A percentile compares a stretch with the other conserved stretches of the same genome.
Evolutionary conservation across 2,888 invertebrate genomes (phyloP).

Genomic region (Microdon myrmicae): DNA sequence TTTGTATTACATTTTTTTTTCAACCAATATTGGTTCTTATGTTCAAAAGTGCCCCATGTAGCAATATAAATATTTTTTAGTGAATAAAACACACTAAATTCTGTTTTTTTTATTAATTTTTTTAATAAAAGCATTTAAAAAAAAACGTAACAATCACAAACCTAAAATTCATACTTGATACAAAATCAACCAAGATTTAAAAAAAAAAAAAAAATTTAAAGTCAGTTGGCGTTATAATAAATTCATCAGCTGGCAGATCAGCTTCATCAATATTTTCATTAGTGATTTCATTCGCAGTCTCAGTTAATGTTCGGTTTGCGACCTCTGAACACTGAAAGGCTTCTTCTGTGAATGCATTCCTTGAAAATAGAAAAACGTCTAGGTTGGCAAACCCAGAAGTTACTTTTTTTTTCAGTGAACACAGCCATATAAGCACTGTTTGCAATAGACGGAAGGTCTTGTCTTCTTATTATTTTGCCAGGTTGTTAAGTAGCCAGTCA

Average conservation of each 20-base stretch:
- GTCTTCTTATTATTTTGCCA: conserved; percentile 28
- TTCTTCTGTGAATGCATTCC: conserved; percentile 31
- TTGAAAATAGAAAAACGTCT: conserved; percentile 22
- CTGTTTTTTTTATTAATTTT: too few species aligned
- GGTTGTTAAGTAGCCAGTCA: conserved; percentile 17
- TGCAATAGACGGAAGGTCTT: conserved; percentile 10
- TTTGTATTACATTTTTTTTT: too few species aligned
- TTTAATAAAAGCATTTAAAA: too few species aligned
- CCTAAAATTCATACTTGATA: too few species aligned
- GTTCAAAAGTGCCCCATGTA: too few species aligned
- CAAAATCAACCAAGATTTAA: too few species aligned
- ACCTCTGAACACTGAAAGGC: conserved; percentile 31
- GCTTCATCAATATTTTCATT: background rate
- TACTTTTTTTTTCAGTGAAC: conserved; percentile 28
- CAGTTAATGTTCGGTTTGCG: conserved; percentile 8
- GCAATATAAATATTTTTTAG: too few species aligned
- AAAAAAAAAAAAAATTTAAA: too few species aligned
- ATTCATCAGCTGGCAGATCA: conserved; percentile 11
- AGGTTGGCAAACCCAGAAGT: conserved; percentile 23
- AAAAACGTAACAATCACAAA: too few species aligned
- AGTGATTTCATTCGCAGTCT: conserved; percentile 1
- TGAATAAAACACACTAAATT: too few species aligned
- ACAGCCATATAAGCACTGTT: conserved; percentile 12
- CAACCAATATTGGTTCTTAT: too few species aligned
- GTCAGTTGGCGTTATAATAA: conserved; percentile 14